phyloP scores from a whole-genome alignment of 2,113 vertebrate species.

The Ictalurus furcatus region DNA sequence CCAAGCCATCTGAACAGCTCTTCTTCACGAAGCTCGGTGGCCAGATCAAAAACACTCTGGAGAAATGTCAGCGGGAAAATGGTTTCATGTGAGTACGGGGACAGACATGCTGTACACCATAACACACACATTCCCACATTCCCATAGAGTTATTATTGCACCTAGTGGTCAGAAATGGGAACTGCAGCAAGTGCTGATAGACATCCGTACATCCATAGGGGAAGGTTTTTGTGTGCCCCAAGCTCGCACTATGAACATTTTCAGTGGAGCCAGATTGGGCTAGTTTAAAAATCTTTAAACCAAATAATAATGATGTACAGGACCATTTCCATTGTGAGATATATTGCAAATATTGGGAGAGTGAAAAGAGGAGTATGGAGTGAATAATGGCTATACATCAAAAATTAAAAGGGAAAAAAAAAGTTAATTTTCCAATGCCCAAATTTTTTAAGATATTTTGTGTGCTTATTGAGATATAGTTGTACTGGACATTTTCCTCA shows the following conservation, averaged over 20 bases:
- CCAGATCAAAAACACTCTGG: constrained; percentile 88
- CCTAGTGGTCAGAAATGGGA: neutral
- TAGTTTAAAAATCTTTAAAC: neutral
- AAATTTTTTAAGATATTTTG: neutral
- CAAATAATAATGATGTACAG: neutral
- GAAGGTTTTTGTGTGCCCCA: neutral
- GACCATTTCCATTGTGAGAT: neutral
- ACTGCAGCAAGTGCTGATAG: neutral
- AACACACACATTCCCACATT: neutral
- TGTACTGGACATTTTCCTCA: neutral
- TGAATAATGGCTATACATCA: no score
- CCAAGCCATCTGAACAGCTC: constrained; percentile 92
- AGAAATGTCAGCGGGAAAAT: constrained; percentile 96
- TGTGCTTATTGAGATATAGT: neutral
- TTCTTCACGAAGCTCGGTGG: constrained; percentile 93
- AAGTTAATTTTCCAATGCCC: neutral
- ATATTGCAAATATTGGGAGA: neutral
- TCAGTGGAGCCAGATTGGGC: neutral
- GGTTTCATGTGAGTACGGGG: constrained; percentile 91
- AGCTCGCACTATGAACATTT: neutral
- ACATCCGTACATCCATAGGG: neutral
- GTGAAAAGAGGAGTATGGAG: no score
- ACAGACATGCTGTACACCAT: neutral
- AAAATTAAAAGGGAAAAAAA: neutral
- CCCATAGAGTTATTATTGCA: neutral